phyloP scores from a whole-genome alignment of 92 coral and sea anemone genomes.

The Epizoanthus scotinus region DNA sequence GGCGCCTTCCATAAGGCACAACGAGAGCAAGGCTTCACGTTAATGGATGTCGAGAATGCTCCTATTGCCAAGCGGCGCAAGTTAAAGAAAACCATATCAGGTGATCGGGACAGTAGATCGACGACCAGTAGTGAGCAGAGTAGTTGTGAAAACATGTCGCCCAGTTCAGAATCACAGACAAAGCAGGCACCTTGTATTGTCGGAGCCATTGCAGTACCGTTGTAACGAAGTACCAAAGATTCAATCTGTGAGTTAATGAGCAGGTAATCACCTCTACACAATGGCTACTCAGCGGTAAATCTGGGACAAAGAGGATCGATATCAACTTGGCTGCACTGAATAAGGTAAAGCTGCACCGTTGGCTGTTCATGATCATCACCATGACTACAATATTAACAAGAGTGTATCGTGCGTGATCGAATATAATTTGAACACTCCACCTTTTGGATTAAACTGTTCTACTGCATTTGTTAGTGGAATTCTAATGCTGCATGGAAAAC shows the following conservation, averaged over 20 bases:
- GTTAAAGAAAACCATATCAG: conserved; percentile 89
- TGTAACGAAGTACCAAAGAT: not conserved
- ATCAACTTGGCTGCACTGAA: too few relatives aligned
- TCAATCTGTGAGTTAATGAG: conserved; percentile 9
- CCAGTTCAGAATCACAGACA: conserved; percentile 44
- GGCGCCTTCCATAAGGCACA: conserved; percentile 95
- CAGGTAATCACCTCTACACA: not conserved
- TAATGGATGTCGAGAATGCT: conserved; percentile 96
- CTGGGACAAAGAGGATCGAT: too few relatives aligned
- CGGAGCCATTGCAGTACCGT: conserved; percentile 6
- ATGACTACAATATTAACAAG: too few relatives aligned
- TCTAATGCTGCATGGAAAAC: too few relatives aligned
- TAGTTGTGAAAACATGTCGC: conserved; percentile 82
- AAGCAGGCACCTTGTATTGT: conserved; percentile 28
- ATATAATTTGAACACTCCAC: too few relatives aligned
- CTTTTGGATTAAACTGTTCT: too few relatives aligned
- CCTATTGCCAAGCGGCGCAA: conserved; percentile 98
- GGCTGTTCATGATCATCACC: too few relatives aligned
- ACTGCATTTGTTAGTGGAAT: too few relatives aligned
- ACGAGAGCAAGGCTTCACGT: conserved; percentile 82
- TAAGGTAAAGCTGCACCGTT: too few relatives aligned
- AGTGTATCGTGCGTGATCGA: too few relatives aligned
- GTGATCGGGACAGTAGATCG: conserved; percentile 88
- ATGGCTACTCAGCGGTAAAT: too few relatives aligned
- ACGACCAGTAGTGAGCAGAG: conserved; percentile 80